Evolutionary conservation across 1,140 invertebrate species (phyloP).

Genomic region (Lycorma delicatula): DNA sequence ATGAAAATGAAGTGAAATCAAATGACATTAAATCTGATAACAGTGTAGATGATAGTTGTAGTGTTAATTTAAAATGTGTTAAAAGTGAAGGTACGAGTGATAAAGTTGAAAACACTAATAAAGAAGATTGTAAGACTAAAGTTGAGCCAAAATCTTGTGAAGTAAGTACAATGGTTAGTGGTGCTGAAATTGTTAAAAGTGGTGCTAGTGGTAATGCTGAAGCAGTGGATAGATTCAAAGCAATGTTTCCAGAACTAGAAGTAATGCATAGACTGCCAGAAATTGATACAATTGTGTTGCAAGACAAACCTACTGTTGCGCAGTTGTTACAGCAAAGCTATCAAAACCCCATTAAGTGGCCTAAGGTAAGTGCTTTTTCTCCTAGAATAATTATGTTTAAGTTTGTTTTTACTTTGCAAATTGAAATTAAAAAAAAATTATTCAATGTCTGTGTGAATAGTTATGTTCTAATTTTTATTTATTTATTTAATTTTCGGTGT

Average conservation of each 20-base stretch:
- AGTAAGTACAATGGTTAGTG: background rate
- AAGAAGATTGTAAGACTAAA: background rate
- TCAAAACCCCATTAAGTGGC: conserved; percentile 48
- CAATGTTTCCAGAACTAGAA: conserved; percentile 63
- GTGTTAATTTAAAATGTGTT: conserved; percentile 22
- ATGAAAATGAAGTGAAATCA: conserved; percentile 27
- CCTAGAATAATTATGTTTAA: too few relatives aligned
- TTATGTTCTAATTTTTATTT: background rate
- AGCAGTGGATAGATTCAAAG: conserved; percentile 44
- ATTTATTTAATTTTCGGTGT: too few relatives aligned
- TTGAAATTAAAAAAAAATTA: too few relatives aligned
- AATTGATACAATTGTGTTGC: conserved; percentile 49
- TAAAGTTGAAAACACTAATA: conserved; percentile 41
- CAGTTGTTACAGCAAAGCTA: conserved; percentile 49
- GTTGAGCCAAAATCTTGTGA: conserved; percentile 8
- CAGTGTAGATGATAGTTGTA: conserved; percentile 17
- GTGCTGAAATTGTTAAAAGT: background rate
- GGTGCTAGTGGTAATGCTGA: conserved; percentile 10
- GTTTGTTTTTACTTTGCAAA: too few relatives aligned
- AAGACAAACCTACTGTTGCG: conserved; percentile 38
- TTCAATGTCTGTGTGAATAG: too few relatives aligned
- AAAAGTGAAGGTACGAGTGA: conserved; percentile 35
- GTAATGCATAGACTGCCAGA: conserved; percentile 55
- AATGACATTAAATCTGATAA: conserved; percentile 24
- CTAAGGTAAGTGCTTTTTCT: conserved; percentile 43